Conservation (phyloP, 2,113 vertebrate genomes). For the Tapirus terrestris region DNA sequence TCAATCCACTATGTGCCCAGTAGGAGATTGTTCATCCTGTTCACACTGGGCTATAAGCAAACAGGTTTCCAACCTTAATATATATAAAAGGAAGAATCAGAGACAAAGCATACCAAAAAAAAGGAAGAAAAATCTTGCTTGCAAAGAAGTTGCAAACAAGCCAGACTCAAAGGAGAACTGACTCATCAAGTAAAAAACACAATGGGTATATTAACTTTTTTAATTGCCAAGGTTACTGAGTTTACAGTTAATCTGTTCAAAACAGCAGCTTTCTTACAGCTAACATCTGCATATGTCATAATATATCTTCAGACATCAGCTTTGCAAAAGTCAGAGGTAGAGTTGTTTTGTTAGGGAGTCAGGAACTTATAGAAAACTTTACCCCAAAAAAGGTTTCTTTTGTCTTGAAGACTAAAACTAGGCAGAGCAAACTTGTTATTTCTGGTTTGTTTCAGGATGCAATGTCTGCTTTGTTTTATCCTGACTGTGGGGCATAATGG, state of each 20-base stretch:
- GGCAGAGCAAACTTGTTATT: neutral
- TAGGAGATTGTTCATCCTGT: neutral
- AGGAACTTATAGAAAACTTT: neutral
- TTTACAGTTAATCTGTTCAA: neutral
- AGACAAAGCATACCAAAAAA: neutral
- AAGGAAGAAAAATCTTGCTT: neutral
- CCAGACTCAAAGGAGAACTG: neutral
- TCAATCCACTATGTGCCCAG: neutral
- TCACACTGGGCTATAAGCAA: neutral
- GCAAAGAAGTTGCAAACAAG: neutral
- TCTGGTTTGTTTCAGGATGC: neutral
- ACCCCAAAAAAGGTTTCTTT: neutral
- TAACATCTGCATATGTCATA: neutral
- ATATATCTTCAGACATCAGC: neutral
- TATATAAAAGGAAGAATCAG: neutral
- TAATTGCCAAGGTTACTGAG: neutral
- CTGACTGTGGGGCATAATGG: neutral
- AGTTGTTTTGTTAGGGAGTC: neutral
- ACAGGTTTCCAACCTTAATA: neutral
- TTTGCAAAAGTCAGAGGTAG: neutral
- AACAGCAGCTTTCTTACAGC: neutral
- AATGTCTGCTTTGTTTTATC: neutral
- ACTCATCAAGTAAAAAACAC: neutral
- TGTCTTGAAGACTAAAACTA: neutral
- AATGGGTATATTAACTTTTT: neutral